These are phyloP conservation scores for Ooceraea biroi DNA, from an alignment of 1,140 invertebrate species.

Conservation along the genomic window DNA sequence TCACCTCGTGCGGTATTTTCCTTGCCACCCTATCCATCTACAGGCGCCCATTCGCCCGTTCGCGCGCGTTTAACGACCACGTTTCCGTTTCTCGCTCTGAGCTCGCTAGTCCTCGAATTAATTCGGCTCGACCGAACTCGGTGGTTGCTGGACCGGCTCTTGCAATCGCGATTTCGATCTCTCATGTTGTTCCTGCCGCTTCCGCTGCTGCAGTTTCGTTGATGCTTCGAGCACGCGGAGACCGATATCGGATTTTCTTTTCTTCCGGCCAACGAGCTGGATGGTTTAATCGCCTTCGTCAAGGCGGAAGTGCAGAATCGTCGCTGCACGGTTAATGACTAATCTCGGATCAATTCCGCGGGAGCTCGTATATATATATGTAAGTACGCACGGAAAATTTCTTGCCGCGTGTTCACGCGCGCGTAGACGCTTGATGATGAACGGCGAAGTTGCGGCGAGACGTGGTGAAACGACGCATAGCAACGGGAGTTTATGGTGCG, in stretches of 20 bases:
- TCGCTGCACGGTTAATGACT: slow-evolving; percentile 10
- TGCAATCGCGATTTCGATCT: slow-evolving; percentile 48
- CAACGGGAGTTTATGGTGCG: slow-evolving; percentile 44
- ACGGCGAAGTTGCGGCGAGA: slow-evolving; percentile 28
- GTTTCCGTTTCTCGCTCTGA: background rate
- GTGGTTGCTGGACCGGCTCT: slow-evolving; percentile 23
- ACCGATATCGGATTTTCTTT: slow-evolving; percentile 34
- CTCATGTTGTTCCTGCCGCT: slow-evolving; percentile 57
- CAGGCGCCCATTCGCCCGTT: background rate
- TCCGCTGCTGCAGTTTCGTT: slow-evolving; percentile 40
- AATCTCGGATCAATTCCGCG: slow-evolving; percentile 43
- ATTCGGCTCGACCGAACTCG: slow-evolving; percentile 62
- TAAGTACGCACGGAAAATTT: slow-evolving; percentile 25
- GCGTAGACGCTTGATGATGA: slow-evolving; percentile 20
- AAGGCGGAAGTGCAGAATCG: slow-evolving; percentile 43
- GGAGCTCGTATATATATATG: slow-evolving; percentile 2
- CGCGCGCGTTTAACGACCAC: background rate
- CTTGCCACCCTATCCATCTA: background rate
- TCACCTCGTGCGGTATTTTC: background rate
- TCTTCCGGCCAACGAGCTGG: slow-evolving; percentile 13
- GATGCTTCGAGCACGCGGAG: slow-evolving; percentile 54
- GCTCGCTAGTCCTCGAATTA: slow-evolving; percentile 62
- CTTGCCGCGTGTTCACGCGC: slow-evolving; percentile 15
- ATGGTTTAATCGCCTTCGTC: slow-evolving; percentile 61
- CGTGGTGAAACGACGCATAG: slow-evolving; percentile 39